phyloP scores from a whole-genome alignment of 2,797 vertebrate species.

The Dallia pectoralis region DNA sequence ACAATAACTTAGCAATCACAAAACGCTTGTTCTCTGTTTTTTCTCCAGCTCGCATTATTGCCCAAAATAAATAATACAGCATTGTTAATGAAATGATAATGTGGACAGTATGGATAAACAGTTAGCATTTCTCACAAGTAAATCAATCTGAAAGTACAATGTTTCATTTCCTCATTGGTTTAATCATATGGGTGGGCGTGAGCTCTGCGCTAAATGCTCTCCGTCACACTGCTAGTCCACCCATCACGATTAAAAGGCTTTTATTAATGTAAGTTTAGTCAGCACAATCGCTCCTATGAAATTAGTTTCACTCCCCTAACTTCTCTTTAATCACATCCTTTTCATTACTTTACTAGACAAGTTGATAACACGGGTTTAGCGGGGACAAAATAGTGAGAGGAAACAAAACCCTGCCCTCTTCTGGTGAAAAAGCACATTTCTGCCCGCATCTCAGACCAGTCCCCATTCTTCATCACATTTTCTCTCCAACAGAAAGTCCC shows the following conservation, averaged over 20 bases:
- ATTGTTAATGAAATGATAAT: conserved; percentile 6
- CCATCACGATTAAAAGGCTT: conserved; percentile 47
- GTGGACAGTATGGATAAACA: background rate
- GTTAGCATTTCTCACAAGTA: conserved; percentile 8
- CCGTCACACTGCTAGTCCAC: conserved; percentile 29
- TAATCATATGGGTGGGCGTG: conserved; percentile 37
- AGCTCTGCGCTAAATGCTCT: conserved; percentile 23
- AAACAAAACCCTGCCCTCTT: conserved; percentile 73
- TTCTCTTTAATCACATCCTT: conserved; percentile 60
- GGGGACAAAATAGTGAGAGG: conserved; percentile 25
- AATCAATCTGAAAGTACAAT: conserved; percentile 25
- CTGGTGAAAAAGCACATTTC: conserved; percentile 56
- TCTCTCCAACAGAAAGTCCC: background rate
- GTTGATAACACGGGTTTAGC: background rate
- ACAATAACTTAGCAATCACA: background rate
- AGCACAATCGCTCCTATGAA: conserved; percentile 57
- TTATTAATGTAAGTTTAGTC: conserved; percentile 63
- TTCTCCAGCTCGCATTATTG: background rate
- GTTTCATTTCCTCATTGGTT: conserved; percentile 38
- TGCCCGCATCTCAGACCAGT: background rate
- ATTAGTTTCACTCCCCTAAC: conserved; percentile 63
- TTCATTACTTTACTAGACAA: conserved; percentile 44
- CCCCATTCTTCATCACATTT: background rate
- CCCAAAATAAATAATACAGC: background rate
- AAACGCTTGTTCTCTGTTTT: background rate